Conservation (phyloP, 2,797 vertebrate species). For the Spea hammondii region DNA sequence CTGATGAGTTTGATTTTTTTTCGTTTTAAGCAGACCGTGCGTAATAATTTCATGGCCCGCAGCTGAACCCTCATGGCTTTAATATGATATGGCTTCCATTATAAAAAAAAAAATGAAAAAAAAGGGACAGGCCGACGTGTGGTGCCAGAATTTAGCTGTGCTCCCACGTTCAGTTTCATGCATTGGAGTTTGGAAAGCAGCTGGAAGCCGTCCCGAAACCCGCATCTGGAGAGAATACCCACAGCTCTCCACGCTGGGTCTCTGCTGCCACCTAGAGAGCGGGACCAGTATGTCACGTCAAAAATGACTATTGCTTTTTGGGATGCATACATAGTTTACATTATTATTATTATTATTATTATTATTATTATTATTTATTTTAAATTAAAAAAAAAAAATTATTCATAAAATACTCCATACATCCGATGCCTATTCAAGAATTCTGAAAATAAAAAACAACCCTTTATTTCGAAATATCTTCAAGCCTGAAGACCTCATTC, state of each 20-base stretch:
- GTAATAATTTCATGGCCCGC: neutral
- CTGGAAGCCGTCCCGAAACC: neutral
- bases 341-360: too few relatives aligned
- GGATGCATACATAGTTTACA: neutral
- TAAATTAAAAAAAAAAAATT: too few relatives aligned
- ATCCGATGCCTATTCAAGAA: too few relatives aligned
- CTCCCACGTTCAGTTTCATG: neutral
- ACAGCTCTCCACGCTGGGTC: neutral
- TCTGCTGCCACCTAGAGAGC: constrained; percentile 31
- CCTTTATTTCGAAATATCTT: too few relatives aligned
- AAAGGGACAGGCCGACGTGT: neutral
- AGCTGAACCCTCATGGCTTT: neutral
- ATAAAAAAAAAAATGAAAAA: neutral
- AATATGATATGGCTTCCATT: neutral
- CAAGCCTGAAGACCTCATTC: too few relatives aligned
- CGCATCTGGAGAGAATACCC: neutral
- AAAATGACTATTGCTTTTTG: neutral
- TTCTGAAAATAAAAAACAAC: too few relatives aligned
- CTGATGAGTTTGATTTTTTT: neutral
- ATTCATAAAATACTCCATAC: too few relatives aligned
- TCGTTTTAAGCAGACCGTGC: neutral
- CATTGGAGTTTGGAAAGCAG: neutral
- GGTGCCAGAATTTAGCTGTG: neutral
- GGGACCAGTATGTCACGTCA: neutral
- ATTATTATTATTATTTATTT: too few relatives aligned